A percentile compares a stretch with the other conserved stretches of the same genome.
phyloP scores from a whole-genome alignment of 2,797 vertebrate species.

The Gouania willdenowi region DNA sequence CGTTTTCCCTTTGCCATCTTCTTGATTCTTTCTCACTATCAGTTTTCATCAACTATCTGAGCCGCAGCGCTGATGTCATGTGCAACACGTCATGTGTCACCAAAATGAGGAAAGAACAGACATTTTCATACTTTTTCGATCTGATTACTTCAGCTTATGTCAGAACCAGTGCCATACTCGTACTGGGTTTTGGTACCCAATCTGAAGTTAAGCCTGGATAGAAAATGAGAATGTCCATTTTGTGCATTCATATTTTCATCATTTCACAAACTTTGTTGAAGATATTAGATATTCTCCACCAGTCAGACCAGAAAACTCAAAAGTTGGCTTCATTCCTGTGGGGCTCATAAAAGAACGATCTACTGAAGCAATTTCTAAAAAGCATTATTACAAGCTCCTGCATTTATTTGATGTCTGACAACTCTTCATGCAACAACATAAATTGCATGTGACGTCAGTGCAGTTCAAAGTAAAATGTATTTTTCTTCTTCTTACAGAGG shows the following conservation, averaged over 20 bases:
- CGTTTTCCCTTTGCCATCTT: too few relatives aligned
- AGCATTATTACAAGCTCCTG: conserved; percentile 35
- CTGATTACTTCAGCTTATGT: too few relatives aligned
- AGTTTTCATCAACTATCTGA: too few relatives aligned
- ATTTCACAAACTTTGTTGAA: conserved; percentile 29
- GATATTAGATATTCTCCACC: conserved; percentile 37
- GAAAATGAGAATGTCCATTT: too few relatives aligned
- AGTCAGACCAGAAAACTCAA: conserved; percentile 34
- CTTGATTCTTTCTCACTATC: too few relatives aligned
- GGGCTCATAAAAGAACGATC: conserved; percentile 35
- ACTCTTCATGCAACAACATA: conserved; percentile 45
- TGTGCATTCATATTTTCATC: conserved; percentile 20
- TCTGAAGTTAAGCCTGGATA: too few relatives aligned
- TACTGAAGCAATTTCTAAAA: conserved; percentile 27
- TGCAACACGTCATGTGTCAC: too few relatives aligned
- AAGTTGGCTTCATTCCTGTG: conserved; percentile 29
- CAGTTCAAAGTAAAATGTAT: conserved; percentile 57
- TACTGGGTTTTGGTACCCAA: too few relatives aligned
- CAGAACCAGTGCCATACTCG: too few relatives aligned
- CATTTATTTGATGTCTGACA: conserved; percentile 61
- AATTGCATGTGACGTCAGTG: conserved; percentile 51
- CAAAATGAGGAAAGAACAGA: too few relatives aligned
- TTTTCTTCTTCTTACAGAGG: conserved; percentile 26
- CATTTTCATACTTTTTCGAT: too few relatives aligned
- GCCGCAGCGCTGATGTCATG: too few relatives aligned